A percentile compares a stretch with the other conserved stretches of the same genome.
These are phyloP conservation scores for Apamea anceps DNA, from an alignment of 2,888 invertebrate species.

Conservation along the genomic window DNA sequence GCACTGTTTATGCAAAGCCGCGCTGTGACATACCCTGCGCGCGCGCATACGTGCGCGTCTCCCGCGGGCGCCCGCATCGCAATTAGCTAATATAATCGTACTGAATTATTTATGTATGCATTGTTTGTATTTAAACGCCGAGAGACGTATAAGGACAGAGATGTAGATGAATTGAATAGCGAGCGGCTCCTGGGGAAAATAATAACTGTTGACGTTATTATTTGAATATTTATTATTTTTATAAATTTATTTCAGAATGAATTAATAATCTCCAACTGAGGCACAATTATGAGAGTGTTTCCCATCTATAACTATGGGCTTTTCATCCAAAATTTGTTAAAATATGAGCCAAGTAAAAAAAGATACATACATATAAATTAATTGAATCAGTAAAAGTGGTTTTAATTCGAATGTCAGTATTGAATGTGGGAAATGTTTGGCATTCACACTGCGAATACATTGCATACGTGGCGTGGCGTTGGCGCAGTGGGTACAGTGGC, in stretches of 20 bases:
- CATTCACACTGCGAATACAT: slow-evolving; percentile 10
- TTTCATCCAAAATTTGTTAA: background rate
- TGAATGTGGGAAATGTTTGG: slow-evolving; percentile 16
- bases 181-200: background rate
- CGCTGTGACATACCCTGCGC: slow-evolving; percentile 36
- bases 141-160: slow-evolving; percentile 17
- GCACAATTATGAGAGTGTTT: background rate
- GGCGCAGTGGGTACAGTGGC: too few relatives aligned
- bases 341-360: background rate
- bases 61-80: slow-evolving; percentile 47
- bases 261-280: background rate
- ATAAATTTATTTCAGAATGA: background rate
- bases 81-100: slow-evolving; percentile 53
- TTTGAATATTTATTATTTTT: background rate
- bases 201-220: background rate
- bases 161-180: slow-evolving; percentile 32
- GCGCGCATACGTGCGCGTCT: slow-evolving; percentile 47
- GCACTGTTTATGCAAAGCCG: slow-evolving; percentile 63
- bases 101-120: slow-evolving; percentile 49
- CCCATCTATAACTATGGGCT: background rate
- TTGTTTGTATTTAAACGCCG: slow-evolving; percentile 55
- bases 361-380: background rate
- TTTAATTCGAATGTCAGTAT: slow-evolving; percentile 9
- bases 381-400: slow-evolving; percentile 13
- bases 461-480: too few relatives aligned